Base-by-base conservation (phyloP, 2,888 invertebrate species). In the Polydrusus cervinus region DNA sequence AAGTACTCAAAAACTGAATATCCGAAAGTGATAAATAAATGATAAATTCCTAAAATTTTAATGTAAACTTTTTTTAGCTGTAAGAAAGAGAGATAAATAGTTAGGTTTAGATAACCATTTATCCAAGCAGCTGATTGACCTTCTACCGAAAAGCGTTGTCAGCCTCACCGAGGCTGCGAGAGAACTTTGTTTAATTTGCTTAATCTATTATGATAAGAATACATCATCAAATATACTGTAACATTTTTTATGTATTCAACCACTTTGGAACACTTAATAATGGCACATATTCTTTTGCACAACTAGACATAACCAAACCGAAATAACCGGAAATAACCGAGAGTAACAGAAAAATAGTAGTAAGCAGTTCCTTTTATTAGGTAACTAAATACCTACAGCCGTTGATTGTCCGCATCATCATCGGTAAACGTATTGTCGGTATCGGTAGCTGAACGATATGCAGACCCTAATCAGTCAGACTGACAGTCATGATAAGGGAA, bases 91-190 rank as follows among this genome's bases (percentile, higher is more conserved):
- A 38, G 11, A 60, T 60, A 60, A 38, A 49, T 11, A 7, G 16
- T 20, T 25, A 65, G 34, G 3, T 30, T 30, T 20, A 57, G 69
- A 69, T 69, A 69, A 66, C 55, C 66, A 18, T 51, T 57, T 66
- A 72, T 57, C 57, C 34, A 34, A 71, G 65, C 71, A 71, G 71
- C 65, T 71, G 65, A 64, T 65, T 65, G 69, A 64, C 71, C 65
- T 71, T 71, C 71, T 65, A 47, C 34, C 38, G n/a, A 49, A 18
- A 14, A 11, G 38, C 57, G 57, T 38, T 16, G 47, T 47, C 38
- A 38, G 40, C 7, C 53, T 11, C 30, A 11, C 25, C 53, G n/a
- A 25, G 53, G 10, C 2, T n/a, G n/a, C 34, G 34, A 55, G 11
- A 16, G 11, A 8, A 60, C 30, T 60, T 16, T 60, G 38, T 60